Percentiles rank a stretch among this genome's conserved stretches.
Conservation (phyloP, 2,113 vertebrate species). For the Lophotis ruficrista region DNA sequence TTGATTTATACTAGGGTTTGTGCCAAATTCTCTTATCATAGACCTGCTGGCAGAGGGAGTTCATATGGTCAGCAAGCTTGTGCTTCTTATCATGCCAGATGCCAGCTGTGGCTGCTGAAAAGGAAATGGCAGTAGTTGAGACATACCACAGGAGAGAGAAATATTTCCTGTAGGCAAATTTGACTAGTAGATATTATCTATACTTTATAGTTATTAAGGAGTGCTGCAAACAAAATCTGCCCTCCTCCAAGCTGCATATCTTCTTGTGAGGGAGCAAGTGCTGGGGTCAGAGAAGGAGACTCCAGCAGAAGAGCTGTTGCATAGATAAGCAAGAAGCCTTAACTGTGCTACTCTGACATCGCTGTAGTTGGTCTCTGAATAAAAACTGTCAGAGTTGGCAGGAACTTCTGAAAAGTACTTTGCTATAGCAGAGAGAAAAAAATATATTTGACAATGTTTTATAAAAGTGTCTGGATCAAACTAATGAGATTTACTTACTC, state of each 20-base stretch:
- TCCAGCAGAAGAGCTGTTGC: not conserved
- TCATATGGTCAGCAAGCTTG: not conserved
- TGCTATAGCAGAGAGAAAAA: not conserved
- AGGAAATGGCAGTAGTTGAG: not conserved
- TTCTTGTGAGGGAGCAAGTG: not conserved
- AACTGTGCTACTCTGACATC: fast-evolving
- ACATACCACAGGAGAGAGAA: not conserved
- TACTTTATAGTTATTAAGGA: not conserved
- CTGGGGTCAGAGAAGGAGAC: not conserved
- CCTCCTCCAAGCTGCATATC: not conserved
- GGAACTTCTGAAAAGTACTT: not conserved
- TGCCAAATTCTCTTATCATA: not conserved
- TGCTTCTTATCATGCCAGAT: not conserved
- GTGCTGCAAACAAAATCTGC: not conserved
- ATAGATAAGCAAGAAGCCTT: not conserved
- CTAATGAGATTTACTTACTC: not conserved
- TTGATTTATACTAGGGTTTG: not conserved
- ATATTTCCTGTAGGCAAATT: not conserved
- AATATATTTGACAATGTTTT: not conserved
- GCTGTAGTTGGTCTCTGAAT: fast-evolving
- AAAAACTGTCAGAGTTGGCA: not conserved
- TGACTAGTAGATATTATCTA: not conserved
- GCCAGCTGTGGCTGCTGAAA: not conserved
- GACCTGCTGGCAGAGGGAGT: not conserved
- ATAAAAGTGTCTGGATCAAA: not conserved